Evolutionary conservation across 1,140 invertebrate genomes (phyloP), one percentile per base, ranked within the genome.

Genomic region (Varroa destructor): DNA sequence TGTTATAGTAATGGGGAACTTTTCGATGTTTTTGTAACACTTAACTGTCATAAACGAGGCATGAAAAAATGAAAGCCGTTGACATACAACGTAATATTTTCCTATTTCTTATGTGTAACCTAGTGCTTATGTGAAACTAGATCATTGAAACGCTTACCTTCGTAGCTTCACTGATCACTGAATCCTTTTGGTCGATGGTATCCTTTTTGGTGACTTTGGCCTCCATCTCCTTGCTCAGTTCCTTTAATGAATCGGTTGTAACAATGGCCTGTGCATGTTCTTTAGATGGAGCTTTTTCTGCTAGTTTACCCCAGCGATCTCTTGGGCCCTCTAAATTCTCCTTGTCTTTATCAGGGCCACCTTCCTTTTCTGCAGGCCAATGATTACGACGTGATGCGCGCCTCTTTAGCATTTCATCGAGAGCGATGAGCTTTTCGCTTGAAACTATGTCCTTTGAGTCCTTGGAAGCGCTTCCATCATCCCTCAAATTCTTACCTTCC

Each of bases 211-310:
- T 67, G 40, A 43, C 40, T 8, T 67, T 46, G 12, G 40, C 46
- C 61, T 67, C 12, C 61, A 67, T 14, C 61, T 67, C 61, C 5
- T 40, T 46, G 37, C 61, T 67, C 1, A 67, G 61, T 67, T 67
- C 61, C 46, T 67, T 67, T 46, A 67, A 8, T 12, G 61, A 67
- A 67, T 67, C 61, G 37, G 61, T 67, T 46, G 61, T 67, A 67
- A 40, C 61, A 40, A 67, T 46, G 4, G 46, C 61, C 40, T 67
- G 61, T 67, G 61, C 46, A 37, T 46, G 61, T 67, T 67, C 61
- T 14, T 67, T 67, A 37, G 46, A 40, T 14, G 61, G 61, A 12
- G 61, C 37, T 67, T 67, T 67, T 67, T 67, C 61, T 14, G 46
- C 37, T 12, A 67, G 61, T 46, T 67, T 67, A 4, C 61, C 61